These are phyloP conservation scores for Vesta saturnalis DNA, from an alignment of 2,888 invertebrate species.

Conservation along the genomic window DNA sequence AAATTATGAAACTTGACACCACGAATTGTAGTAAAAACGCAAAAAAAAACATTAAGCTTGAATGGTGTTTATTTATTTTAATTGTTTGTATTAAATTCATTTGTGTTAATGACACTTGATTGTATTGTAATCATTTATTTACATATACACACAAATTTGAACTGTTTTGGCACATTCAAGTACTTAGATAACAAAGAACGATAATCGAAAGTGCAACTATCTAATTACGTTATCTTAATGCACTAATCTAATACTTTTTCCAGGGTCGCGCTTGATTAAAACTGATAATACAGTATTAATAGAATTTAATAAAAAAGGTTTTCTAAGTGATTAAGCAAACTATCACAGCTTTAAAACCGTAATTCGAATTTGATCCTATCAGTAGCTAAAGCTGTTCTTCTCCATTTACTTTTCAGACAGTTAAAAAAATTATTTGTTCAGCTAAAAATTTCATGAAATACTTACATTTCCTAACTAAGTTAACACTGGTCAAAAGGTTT, in stretches of 20 bases:
- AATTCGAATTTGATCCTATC: no score
- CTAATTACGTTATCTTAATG: constrained; percentile 7
- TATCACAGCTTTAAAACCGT: no score
- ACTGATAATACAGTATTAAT: constrained; percentile 1
- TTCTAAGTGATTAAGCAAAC: not conserved
- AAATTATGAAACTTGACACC: no score
- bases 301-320: not conserved
- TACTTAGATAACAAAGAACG: not conserved
- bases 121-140: no score
- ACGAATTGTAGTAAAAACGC: not conserved
- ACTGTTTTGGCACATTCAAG: no score
- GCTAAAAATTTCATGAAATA: no score
- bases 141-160: not conserved
- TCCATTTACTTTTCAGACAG: not conserved
- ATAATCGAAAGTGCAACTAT: not conserved
- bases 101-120: not conserved
- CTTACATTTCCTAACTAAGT: constrained; percentile 1
- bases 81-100: not conserved
- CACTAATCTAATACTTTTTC: not conserved
- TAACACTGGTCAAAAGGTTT: constrained; percentile 12
- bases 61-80: not conserved
- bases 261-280: not conserved
- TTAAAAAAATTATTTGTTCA: no score
- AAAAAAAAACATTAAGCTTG: not conserved
- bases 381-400: no score